These are phyloP conservation scores for Brachionus sp. DNA, from an alignment of 1,140 invertebrate species.

Conservation along the genomic window DNA sequence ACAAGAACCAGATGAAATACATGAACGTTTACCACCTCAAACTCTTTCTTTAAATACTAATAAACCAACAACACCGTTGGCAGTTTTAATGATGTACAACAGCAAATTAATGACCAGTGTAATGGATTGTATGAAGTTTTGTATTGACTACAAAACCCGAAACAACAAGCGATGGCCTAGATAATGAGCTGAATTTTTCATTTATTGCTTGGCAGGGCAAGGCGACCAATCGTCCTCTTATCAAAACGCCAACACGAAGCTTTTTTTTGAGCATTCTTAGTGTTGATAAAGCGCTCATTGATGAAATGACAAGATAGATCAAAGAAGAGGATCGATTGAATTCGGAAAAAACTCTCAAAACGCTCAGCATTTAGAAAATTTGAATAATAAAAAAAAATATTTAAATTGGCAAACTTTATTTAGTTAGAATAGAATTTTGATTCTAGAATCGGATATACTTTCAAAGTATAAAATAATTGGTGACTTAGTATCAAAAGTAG, in stretches of 20 bases:
- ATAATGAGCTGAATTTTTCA: conserved; percentile 7
- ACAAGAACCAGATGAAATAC: too few relatives aligned
- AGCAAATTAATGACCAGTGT: conserved; percentile 19
- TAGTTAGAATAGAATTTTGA: background rate
- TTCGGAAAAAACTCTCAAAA: conserved; percentile 43
- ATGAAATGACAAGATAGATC: conserved; percentile 13
- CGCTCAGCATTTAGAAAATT: background rate
- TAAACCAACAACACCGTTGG: too few relatives aligned
- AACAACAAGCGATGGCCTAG: background rate
- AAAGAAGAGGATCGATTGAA: conserved; percentile 44
- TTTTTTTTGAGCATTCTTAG: conserved; percentile 33
- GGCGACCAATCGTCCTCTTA: conserved; percentile 13
- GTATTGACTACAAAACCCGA: conserved; percentile 29
- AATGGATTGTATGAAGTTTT: conserved; percentile 24
- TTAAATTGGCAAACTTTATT: too few relatives aligned
- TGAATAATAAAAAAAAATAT: too few relatives aligned
- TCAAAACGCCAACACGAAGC: conserved; percentile 20
- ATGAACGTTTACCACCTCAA: too few relatives aligned
- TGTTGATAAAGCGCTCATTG: background rate
- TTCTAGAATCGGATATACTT: background rate
- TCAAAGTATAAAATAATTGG: background rate
- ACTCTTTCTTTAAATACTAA: too few relatives aligned
- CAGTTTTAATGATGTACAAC: conserved; percentile 28
- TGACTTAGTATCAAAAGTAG: background rate
- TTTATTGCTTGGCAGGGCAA: conserved; percentile 43